Evolutionary conservation across 1,140 invertebrate species (phyloP).

Genomic region (Drosophila sp.): DNA sequence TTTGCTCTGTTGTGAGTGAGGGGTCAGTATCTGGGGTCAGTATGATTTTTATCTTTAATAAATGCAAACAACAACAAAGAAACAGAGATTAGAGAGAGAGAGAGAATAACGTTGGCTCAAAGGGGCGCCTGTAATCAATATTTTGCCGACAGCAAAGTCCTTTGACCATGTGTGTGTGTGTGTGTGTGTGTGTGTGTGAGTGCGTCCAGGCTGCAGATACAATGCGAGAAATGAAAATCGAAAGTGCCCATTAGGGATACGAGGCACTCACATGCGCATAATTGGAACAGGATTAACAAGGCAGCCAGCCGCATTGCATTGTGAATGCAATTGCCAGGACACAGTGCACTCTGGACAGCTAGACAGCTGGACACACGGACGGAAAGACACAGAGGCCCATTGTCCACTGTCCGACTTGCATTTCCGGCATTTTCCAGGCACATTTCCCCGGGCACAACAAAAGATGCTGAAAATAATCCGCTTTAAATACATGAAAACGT

Average conservation of each 20-base stretch:
- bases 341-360: slow-evolving; percentile 1
- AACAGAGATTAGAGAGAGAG: slow-evolving; percentile 25
- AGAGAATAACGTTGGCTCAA: slow-evolving; percentile 27
- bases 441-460: slow-evolving; percentile 51
- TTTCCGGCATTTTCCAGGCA: slow-evolving; percentile 46
- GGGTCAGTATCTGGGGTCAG: slow-evolving; percentile 64
- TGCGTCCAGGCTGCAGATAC: slow-evolving; percentile 50
- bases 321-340: slow-evolving; percentile 58
- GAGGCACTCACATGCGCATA: slow-evolving; percentile 75
- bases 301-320: slow-evolving; percentile 43
- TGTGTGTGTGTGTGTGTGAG: slow-evolving; percentile 16
- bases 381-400: no score
- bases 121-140: slow-evolving; percentile 74
- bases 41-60: slow-evolving; percentile 68
- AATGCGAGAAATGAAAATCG: slow-evolving; percentile 67
- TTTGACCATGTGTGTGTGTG: slow-evolving; percentile 5
- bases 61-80: slow-evolving; percentile 50
- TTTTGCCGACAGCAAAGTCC: slow-evolving; percentile 66
- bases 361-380: slow-evolving; percentile 1
- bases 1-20: slow-evolving; percentile 3
- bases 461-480: slow-evolving; percentile 76
- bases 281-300: slow-evolving; percentile 82
- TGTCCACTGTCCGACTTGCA: slow-evolving; percentile 59
- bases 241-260: slow-evolving; percentile 79
- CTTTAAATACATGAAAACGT: slow-evolving; percentile 76